Base-by-base conservation (phyloP, 1,140 invertebrate species). In the Adelges cooleyi region DNA sequence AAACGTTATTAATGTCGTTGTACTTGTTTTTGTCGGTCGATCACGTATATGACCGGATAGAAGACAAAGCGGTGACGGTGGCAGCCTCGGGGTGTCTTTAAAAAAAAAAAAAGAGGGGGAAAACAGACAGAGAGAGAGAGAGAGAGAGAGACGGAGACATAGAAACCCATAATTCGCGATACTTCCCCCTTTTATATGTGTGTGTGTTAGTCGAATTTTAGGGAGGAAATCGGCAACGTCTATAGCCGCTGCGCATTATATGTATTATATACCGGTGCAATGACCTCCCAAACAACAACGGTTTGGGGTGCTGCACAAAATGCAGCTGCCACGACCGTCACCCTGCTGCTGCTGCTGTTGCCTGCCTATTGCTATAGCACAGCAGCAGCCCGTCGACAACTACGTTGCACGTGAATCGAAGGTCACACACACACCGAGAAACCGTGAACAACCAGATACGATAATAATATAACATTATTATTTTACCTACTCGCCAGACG, bases 211-310 rank as follows among this genome's bases (percentile, higher is more conserved):
- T 38, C 40, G 38, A 11, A 33, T 33, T 62, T 59, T 62, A 18
- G 56, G 56, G 56, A 48, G 56, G 56, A 46, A 62, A 62, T 62
- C 42, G 56, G 56, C 56, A 62, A 62, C 56, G 56, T 59, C 54
- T 44, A 17, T n/a, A 15, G n/a, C 23, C 15, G 20, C 52, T 36
- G 15, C 29, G 29, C 11, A 33, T 33, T 33, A 33, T 33, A 11
- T 38, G 29, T 33, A 33, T 33, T 33, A 33, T 33, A 11, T 38
- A 17, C 20, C 42, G 56, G 56, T 62, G 56, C 56, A 62, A 48
- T 62, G 56, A 62, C 56, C 56, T 62, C 56, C 15, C 40, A n/a
- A 33, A 62, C 42, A 33, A 33, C 29, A 33, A 33, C 11, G 40
- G 42, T 62, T 62, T 62, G 42, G 56, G 56, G 56, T 62, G 56